phyloP scores from a whole-genome alignment of 2,888 invertebrate species.

The Dryobota labecula region DNA sequence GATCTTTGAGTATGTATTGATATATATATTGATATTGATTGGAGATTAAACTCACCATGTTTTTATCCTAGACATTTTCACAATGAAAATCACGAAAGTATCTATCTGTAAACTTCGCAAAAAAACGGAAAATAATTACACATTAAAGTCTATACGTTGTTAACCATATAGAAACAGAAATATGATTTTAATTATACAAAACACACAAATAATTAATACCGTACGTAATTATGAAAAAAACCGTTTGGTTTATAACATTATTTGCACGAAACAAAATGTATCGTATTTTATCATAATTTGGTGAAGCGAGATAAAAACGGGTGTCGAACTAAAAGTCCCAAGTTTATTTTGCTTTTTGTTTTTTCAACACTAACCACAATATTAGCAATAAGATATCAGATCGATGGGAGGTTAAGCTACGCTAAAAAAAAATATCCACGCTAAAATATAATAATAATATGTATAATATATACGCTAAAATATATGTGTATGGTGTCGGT shows the following conservation, averaged over 20 bases:
- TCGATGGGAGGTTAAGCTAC: not conserved
- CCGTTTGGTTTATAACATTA: constrained; percentile 8
- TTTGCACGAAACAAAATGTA: constrained; percentile 13
- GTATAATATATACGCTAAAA: no score
- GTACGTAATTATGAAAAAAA: constrained; percentile 20
- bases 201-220: constrained; percentile 22
- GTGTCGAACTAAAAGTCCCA: not conserved
- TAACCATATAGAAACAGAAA: not conserved
- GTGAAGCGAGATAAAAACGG: not conserved
- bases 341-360: not conserved
- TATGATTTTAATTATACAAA: constrained; percentile 34
- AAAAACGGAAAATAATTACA: constrained; percentile 21
- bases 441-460: no score
- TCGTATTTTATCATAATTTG: not conserved
- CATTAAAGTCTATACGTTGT: constrained; percentile 15
- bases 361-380: not conserved
- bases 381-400: not conserved
- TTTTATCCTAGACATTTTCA: not conserved
- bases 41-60: not conserved
- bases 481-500: no score
- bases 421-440: no score
- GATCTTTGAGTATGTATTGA: no score
- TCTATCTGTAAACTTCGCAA: not conserved
- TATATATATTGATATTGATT: no score
- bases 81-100: not conserved